Conservation (phyloP, 2,888 invertebrate genomes). For the Archaeoteleia sp. region DNA sequence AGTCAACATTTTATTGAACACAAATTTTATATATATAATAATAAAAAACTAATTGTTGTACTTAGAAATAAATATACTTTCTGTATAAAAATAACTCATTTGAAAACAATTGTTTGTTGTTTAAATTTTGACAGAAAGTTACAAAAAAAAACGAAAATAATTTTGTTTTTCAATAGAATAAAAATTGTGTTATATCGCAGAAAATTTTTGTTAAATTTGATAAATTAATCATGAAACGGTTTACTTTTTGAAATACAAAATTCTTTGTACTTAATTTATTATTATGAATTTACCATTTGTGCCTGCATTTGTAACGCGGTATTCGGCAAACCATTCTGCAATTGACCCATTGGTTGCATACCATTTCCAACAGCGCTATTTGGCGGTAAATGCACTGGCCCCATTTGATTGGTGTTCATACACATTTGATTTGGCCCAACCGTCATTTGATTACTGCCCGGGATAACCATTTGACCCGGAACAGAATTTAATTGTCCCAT, state of each 20-base stretch:
- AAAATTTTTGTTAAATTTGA: too few relatives aligned
- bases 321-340: constrained; percentile 62
- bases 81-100: too few relatives aligned
- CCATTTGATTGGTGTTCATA: constrained; percentile 59
- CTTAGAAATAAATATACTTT: too few relatives aligned
- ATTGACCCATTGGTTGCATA: constrained; percentile 60
- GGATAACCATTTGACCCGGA: constrained; percentile 62
- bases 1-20: too few relatives aligned
- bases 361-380: constrained; percentile 54
- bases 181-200: too few relatives aligned
- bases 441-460: constrained; percentile 61
- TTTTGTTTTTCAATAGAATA: too few relatives aligned
- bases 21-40: too few relatives aligned
- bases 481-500: constrained; percentile 59
- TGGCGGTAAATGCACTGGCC: constrained; percentile 49
- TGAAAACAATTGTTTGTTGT: too few relatives aligned
- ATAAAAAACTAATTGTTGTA: too few relatives aligned
- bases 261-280: not conserved
- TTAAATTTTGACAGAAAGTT: too few relatives aligned
- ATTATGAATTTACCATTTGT: constrained; percentile 64
- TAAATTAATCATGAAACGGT: not conserved
- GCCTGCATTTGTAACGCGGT: constrained; percentile 63
- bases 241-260: not conserved
- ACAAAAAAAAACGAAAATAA: too few relatives aligned
- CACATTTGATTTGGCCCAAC: constrained; percentile 64